phyloP scores from a whole-genome alignment of 1,140 invertebrate species.

The Euura lappo region DNA sequence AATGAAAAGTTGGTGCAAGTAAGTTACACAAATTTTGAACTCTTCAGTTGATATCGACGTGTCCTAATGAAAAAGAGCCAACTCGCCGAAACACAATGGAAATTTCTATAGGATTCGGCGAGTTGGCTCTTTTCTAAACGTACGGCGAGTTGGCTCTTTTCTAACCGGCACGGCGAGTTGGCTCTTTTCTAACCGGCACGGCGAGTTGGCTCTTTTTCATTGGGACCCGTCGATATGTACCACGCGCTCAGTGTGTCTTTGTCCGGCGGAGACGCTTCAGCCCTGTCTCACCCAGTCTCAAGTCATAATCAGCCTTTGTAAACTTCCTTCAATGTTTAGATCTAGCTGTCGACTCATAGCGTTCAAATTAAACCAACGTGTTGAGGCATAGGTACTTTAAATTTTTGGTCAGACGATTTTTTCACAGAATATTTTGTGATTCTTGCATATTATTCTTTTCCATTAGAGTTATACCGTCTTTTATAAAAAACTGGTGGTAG shows the following conservation, averaged over 20 bases:
- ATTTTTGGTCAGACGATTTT: background rate
- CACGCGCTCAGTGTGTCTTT: background rate
- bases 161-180: no score
- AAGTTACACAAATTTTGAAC: slow-evolving; percentile 1
- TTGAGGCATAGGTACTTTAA: background rate
- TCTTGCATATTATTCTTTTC: background rate
- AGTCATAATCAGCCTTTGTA: background rate
- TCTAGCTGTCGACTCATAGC: background rate
- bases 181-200: no score
- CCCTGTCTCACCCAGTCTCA: background rate
- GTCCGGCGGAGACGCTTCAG: background rate
- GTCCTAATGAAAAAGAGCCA: background rate
- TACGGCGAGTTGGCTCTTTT: no score
- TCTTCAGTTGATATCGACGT: background rate
- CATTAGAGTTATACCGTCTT: background rate
- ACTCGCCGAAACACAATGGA: no score
- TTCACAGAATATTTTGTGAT: background rate
- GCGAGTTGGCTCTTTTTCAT: no score
- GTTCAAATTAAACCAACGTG: background rate
- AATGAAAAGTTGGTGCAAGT: slow-evolving; percentile 3
- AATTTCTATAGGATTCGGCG: no score
- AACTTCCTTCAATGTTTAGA: background rate
- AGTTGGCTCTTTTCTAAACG: no score
- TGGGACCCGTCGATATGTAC: no score
- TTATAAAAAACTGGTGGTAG: background rate